Conservation (phyloP, 92 coral and sea anemone species). For the Phenganax marumi region DNA sequence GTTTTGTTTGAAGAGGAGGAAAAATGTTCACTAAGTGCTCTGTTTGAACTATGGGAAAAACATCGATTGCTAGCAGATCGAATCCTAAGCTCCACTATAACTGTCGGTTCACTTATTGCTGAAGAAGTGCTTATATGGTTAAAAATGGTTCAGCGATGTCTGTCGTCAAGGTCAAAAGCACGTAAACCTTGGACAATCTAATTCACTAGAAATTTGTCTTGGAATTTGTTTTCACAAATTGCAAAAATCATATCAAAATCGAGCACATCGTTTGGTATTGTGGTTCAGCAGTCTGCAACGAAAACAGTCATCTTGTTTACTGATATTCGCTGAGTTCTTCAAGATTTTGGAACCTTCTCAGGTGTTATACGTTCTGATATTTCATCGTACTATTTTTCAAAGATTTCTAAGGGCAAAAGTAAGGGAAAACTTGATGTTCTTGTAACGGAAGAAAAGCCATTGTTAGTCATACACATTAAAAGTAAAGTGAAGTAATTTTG, state of each 20-base stretch:
- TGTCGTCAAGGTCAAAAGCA: constrained; percentile 50
- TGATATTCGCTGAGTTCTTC: constrained; percentile 54
- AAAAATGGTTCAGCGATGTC: constrained; percentile 35
- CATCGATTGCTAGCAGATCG: constrained; percentile 35
- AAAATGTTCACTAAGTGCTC: constrained; percentile 20
- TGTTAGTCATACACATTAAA: constrained; percentile 43
- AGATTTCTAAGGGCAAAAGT: constrained; percentile 43
- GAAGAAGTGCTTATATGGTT: constrained; percentile 57
- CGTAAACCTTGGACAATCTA: constrained; percentile 61
- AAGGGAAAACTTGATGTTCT: constrained; percentile 42
- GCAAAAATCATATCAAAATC: constrained; percentile 42
- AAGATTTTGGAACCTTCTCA: constrained; percentile 59
- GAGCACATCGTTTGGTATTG: constrained; percentile 54
- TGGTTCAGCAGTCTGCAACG: constrained; percentile 45
- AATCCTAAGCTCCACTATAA: constrained; percentile 48
- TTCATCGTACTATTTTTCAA: constrained; percentile 41
- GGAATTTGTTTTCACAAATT: constrained; percentile 48
- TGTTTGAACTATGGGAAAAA: constrained; percentile 37
- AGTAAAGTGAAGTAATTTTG: constrained; percentile 39
- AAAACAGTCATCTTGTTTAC: constrained; percentile 40
- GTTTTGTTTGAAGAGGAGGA: constrained; percentile 47
- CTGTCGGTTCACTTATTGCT: constrained; percentile 29
- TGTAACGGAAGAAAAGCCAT: constrained; percentile 51
- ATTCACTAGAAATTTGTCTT: constrained; percentile 54
- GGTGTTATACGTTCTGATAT: constrained; percentile 34